A percentile compares a stretch with the other conserved stretches of the same genome.
phyloP scores from a whole-genome alignment of 2,888 invertebrate genomes.

The Meandrusa payeni region DNA sequence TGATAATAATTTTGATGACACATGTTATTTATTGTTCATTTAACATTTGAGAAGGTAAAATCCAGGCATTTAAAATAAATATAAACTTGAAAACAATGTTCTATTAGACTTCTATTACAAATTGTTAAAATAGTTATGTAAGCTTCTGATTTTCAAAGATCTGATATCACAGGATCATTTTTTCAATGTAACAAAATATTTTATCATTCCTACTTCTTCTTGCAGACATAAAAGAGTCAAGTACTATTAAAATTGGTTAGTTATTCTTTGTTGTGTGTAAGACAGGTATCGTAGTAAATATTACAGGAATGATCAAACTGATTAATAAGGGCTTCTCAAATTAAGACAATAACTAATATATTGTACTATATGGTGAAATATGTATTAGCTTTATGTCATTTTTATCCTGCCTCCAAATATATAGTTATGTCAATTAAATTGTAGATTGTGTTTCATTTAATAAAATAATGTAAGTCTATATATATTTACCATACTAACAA shows the following conservation, averaged over 20 bases:
- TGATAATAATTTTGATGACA: conserved; percentile 17
- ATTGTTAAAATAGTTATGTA: background rate
- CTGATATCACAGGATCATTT: too few relatives aligned
- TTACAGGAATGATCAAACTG: conserved; percentile 22
- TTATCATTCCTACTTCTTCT: conserved; percentile 12
- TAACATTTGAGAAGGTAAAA: conserved; percentile 5
- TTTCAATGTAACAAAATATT: too few relatives aligned
- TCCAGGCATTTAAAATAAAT: conserved; percentile 11
- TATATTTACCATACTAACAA: too few relatives aligned
- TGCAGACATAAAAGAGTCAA: too few relatives aligned
- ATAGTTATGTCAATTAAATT: conserved; percentile 58
- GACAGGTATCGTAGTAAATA: background rate
- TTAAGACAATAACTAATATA: conserved; percentile 61
- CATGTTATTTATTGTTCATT: background rate
- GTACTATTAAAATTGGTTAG: too few relatives aligned
- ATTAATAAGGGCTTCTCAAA: conserved; percentile 29
- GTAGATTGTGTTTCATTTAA: conserved; percentile 39
- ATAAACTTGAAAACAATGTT: background rate
- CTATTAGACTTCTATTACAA: background rate
- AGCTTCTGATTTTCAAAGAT: conserved; percentile 1
- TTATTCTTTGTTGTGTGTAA: background rate
- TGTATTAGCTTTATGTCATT: conserved; percentile 10
- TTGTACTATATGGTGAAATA: conserved; percentile 16
- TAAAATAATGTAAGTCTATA: too few relatives aligned
- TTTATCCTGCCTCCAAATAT: conserved; percentile 37